Evolutionary conservation across 2,113 vertebrate species (phyloP).

Genomic region (Malurus melanocephalus): DNA sequence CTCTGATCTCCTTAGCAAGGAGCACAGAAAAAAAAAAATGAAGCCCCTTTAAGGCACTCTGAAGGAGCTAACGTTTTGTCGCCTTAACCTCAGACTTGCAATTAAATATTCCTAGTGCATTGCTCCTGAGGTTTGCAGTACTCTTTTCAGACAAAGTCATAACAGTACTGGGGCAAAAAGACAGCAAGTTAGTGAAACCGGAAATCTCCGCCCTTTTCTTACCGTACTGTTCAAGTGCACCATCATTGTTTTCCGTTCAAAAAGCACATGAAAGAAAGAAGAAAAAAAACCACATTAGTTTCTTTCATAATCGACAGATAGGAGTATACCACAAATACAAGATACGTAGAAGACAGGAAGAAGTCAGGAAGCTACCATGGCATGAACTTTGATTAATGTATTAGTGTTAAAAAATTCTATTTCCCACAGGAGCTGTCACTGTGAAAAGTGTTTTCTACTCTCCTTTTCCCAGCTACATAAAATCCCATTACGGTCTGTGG

Average conservation of each 20-base stretch:
- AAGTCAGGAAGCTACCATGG: neutral
- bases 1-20: neutral
- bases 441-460: neutral
- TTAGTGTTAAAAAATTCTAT: neutral
- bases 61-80: neutral
- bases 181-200: neutral
- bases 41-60: neutral
- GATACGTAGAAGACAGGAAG: neutral
- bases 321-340: neutral
- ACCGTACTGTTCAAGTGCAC: slow-evolving; percentile 65
- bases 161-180: neutral
- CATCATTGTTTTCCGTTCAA: slow-evolving; percentile 12
- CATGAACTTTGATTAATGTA: neutral
- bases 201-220: slow-evolving; percentile 41
- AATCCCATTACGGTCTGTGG: neutral
- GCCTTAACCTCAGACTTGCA: neutral
- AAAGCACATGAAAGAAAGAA: slow-evolving; percentile 36
- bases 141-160: neutral
- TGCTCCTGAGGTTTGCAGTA: neutral
- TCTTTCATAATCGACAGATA: neutral
- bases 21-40: neutral
- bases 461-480: neutral
- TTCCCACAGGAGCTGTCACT: neutral
- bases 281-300: neutral
- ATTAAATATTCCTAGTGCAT: neutral